A percentile compares a stretch with the other conserved stretches of the same genome.
Evolutionary conservation across 2,113 vertebrate species (phyloP).

Genomic region (Gila orcuttii): DNA sequence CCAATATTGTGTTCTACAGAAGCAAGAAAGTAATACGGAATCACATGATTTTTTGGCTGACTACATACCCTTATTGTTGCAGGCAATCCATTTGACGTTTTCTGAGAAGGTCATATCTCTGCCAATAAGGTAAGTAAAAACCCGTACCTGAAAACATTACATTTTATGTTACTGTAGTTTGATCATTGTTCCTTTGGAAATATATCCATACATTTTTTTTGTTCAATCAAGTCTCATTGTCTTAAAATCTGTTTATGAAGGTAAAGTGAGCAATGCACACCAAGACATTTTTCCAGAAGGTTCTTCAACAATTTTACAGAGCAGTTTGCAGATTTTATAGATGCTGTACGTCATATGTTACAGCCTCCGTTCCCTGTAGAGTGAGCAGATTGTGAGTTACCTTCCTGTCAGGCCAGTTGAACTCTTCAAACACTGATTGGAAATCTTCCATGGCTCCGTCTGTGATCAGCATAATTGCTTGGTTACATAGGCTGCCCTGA

Average conservation of each 20-base stretch:
- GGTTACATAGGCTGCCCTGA: slow-evolving; percentile 94
- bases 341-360: neutral
- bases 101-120: slow-evolving; percentile 93
- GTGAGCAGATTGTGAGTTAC: slow-evolving; percentile 68
- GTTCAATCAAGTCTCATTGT: neutral
- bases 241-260: neutral
- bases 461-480: slow-evolving; percentile 98
- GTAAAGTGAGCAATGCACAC: neutral
- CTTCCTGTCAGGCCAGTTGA: slow-evolving; percentile 94
- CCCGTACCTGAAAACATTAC: slow-evolving; percentile 81
- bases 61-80: slow-evolving; percentile 91
- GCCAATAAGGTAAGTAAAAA: slow-evolving; percentile 97
- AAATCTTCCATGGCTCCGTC: slow-evolving; percentile 96
- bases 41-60: neutral
- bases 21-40: neutral
- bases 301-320: neutral
- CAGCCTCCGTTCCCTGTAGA: neutral
- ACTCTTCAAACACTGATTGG: slow-evolving; percentile 88
- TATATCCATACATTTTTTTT: neutral
- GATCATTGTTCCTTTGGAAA: neutral
- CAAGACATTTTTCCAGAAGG: neutral
- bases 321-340: neutral
- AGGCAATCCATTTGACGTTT: slow-evolving; percentile 93
- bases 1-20: neutral
- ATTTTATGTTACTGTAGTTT: slow-evolving; percentile 3